A percentile compares a stretch with the other conserved stretches of the same genome.
Conservation (phyloP, 2,888 invertebrate species). For the Callinectes sapidus region DNA sequence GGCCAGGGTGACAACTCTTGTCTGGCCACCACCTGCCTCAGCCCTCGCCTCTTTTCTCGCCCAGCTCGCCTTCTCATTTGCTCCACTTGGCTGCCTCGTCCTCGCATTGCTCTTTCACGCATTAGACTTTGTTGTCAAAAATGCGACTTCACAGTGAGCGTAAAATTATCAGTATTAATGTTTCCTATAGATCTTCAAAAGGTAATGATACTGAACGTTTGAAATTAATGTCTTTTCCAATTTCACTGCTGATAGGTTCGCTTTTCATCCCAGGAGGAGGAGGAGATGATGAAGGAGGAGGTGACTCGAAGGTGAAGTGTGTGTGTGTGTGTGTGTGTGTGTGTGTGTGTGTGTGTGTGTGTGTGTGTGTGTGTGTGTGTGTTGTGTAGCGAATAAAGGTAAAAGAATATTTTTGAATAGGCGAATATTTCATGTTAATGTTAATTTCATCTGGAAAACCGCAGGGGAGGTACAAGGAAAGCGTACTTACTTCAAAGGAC, state of each 20-base stretch:
- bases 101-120: constrained; percentile 9
- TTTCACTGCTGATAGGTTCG: not conserved
- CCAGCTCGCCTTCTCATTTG: not conserved
- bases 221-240: constrained; percentile 26
- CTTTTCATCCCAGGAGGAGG: not conserved
- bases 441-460: too few species aligned
- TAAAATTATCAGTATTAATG: constrained; percentile 18
- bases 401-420: too few species aligned
- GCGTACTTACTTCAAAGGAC: too few species aligned
- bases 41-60: not conserved
- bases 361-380: constrained; percentile 1
- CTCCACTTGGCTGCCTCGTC: not conserved
- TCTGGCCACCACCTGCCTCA: constrained; percentile 14
- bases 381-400: not conserved
- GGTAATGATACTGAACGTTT: constrained; percentile 16
- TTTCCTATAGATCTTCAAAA: constrained; percentile 7
- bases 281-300: too few species aligned
- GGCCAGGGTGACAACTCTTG: not conserved
- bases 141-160: not conserved
- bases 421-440: too few species aligned
- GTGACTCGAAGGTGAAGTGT: not conserved
- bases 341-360: constrained; percentile 1
- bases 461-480: too few species aligned
- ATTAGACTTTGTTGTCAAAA: constrained; percentile 12
- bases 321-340: not conserved